Base-by-base conservation (phyloP, 2,888 invertebrate species). In the Scotopteryx bipunctaria region DNA sequence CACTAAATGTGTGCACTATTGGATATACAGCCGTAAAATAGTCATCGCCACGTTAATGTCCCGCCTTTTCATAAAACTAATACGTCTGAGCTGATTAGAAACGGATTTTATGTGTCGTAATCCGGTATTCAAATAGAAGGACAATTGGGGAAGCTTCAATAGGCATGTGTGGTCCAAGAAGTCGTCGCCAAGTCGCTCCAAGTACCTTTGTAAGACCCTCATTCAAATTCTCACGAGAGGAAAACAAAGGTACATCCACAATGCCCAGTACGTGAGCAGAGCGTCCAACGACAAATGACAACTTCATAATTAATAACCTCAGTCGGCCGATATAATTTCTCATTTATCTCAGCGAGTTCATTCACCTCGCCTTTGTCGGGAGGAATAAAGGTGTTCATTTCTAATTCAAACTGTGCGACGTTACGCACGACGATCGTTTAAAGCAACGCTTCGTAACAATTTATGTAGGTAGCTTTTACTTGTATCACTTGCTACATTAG, bases 241-340 rank as follows among this genome's bases (percentile, higher is more conserved):
- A 64, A 86, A 82, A 89, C 89, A 88, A 89, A 87, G 76, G 72
- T 41, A 25, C 57, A 42, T 45, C 70, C 66, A 88, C 86, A 88
- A 88, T 82, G 64, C 60, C 61, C 45, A 51, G 73, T 81, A 84
- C 87, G 87, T 86, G 86, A 83, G 79, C 73, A n/a, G 27, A 27
- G 9, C 9, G 78, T 67, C 72, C 66, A 66, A 77, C 76, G 85
- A 86, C 87, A 84, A 82, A 80, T 87, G 89, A 85, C 89, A 83
- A 76, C 85, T 85, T 81, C 82, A 86, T 89, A 89, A 89, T 89
- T 90, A 90, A 90, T 90, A 88, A 86, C 89, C 83, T 82, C 80
- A 78, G 85, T 82, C 76, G 69, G 77, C 82, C 83, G 84, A 89
- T 90, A 89, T 87, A 85, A 89, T 89, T 86, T 86, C 81, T 61